A percentile compares a stretch with the other conserved stretches of the same genome.
These are phyloP conservation scores for Tamias sibiricus DNA, from an alignment of 2,113 vertebrate species.

Conservation along the genomic window DNA sequence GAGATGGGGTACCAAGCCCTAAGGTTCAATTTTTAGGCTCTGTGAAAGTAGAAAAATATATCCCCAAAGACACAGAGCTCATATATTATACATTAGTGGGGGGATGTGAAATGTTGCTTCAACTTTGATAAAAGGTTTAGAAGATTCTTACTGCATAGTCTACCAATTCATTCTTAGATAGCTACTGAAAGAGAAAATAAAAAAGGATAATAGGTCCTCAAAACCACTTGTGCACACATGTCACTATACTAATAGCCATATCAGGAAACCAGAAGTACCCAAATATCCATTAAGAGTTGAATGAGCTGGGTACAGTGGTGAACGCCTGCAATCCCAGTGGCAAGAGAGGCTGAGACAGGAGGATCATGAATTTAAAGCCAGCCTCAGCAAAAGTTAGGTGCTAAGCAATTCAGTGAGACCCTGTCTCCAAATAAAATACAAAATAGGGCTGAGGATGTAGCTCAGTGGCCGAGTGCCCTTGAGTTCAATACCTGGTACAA, in stretches of 20 bases:
- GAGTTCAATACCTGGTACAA: no score
- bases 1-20: background rate
- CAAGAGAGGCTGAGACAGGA: no score
- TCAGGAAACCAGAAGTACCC: background rate
- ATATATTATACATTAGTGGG: background rate
- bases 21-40: background rate
- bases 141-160: background rate
- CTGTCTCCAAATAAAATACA: no score
- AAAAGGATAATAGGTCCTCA: background rate
- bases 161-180: background rate
- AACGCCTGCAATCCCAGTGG: no score
- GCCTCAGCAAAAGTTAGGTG: no score
- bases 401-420: no score
- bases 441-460: no score
- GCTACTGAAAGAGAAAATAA: background rate
- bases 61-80: background rate
- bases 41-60: background rate
- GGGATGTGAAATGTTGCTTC: background rate
- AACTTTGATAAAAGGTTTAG: background rate
- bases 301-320: no score
- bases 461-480: no score
- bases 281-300: background rate
- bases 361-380: no score
- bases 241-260: background rate
- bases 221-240: background rate